Base-by-base conservation (phyloP, 2,113 vertebrate species). In the Gnathonemus echidnorhynchus region DNA sequence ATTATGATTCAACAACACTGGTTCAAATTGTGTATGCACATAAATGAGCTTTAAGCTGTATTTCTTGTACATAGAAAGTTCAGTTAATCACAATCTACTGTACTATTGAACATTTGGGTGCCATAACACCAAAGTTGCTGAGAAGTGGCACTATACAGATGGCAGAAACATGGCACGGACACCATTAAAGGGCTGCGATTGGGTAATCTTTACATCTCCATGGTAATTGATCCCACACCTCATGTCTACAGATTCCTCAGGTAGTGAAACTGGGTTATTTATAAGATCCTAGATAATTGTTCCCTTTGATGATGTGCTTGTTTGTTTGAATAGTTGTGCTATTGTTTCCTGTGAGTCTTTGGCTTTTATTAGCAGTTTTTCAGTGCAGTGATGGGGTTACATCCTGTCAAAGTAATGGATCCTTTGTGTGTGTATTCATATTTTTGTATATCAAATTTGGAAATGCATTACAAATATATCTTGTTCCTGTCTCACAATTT, bases 141-240 rank as follows among this genome's bases (percentile, higher is more conserved):
- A 87, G 50, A 87, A 87, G 86, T 87, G 31, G 31, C 86, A 35
- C 86, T 53, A 39, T 87, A 35, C 86, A 87, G 86, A 42, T 87
- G 86, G 86, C 48, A 48, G 3, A 1, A 56, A 42, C 74, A 24
- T 56, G 86, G 86, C 48, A 48, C 10, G 2, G 42, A 42, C 74
- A 80, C 35, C 13, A 19, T 35, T 80, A 80, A 80, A 19, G 74
- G 74, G 74, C 31, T 80, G 74, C 13, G 15, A 42, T 80, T 80
- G 74, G 74, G 35, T 80, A 19, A 42, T 42, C 31, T 39, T 80
- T 80, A n/a, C 35, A 42, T 80, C 35, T 80, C 74, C 74, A 80
- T 80, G 74, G 74, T 13, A 17, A 80, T 80, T 42, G 74, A 42
- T 80, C 74, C 11, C 35, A 15, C 31, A 42, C 74, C 74, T 80